Conservation (phyloP, 2,113 vertebrate species). For the Ondatra zibethicus region DNA sequence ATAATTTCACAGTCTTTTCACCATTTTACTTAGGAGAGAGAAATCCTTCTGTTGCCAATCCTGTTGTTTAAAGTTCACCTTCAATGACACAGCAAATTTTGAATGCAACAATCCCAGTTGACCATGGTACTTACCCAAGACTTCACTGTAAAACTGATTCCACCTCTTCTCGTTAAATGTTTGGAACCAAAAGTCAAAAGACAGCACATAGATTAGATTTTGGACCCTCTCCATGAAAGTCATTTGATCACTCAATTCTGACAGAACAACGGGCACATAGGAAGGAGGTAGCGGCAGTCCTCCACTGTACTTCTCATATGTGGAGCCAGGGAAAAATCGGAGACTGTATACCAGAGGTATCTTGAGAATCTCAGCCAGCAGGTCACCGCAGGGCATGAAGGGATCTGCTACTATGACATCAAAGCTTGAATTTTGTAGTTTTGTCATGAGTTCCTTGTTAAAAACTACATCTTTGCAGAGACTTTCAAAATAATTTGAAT, state of each 20-base stretch:
- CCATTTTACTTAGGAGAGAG: neutral
- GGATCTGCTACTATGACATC: slow-evolving; percentile 86
- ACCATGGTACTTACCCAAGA: neutral
- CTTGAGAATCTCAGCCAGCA: slow-evolving; percentile 83
- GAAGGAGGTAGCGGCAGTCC: slow-evolving; percentile 83
- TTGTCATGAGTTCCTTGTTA: slow-evolving; percentile 76
- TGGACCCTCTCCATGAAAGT: slow-evolving; percentile 83
- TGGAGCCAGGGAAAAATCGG: slow-evolving; percentile 78
- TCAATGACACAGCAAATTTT: neutral
- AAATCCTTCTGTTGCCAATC: neutral
- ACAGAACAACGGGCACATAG: slow-evolving; percentile 75
- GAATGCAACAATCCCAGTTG: neutral
- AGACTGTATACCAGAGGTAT: slow-evolving; percentile 83
- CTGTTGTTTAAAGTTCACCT: neutral
- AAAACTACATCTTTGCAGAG: slow-evolving; percentile 72
- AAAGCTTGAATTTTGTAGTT: slow-evolving; percentile 75
- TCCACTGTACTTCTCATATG: slow-evolving; percentile 77
- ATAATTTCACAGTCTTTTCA: neutral
- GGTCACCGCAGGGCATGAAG: slow-evolving; percentile 70
- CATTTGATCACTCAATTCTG: slow-evolving; percentile 82
- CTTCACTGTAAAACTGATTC: neutral
- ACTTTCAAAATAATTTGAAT: neutral
- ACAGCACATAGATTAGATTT: slow-evolving; percentile 61
- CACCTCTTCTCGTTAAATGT: slow-evolving; percentile 67
- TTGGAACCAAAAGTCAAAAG: neutral